A percentile compares a stretch with the other conserved stretches of the same genome.
Conservation (phyloP, 2,888 invertebrate genomes). For the Dolichomitus sp. region DNA sequence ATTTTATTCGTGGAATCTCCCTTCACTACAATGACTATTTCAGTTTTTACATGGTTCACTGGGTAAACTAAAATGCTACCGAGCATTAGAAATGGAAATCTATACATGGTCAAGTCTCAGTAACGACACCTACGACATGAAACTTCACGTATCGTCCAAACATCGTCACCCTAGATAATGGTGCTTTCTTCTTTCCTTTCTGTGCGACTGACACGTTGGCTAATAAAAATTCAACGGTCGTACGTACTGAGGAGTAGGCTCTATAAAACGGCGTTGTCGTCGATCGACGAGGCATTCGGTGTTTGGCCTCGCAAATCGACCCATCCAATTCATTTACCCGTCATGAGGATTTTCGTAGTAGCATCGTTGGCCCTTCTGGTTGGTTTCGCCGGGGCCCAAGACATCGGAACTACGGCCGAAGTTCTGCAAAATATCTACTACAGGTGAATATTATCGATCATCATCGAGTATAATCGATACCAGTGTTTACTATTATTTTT, state of each 20-base stretch:
- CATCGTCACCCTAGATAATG: constrained; percentile 81
- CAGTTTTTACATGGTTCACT: not conserved
- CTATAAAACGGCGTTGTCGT: constrained; percentile 84
- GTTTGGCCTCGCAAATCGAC: constrained; percentile 82
- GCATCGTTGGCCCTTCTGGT: constrained; percentile 77
- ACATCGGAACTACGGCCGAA: constrained; percentile 79
- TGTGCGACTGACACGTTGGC: constrained; percentile 77
- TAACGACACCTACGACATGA: constrained; percentile 59
- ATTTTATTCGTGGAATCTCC: not conserved
- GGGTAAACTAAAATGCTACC: not conserved
- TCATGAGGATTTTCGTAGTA: constrained; percentile 80
- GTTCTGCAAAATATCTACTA: constrained; percentile 81
- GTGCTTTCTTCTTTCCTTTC: constrained; percentile 83
- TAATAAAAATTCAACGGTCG: constrained; percentile 82
- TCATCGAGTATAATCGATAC: constrained; percentile 5
- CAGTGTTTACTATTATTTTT: not conserved
- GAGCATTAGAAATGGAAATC: constrained; percentile 46
- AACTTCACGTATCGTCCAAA: constrained; percentile 68
- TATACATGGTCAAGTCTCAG: constrained; percentile 30
- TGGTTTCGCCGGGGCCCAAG: constrained; percentile 74
- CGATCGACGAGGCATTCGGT: constrained; percentile 83
- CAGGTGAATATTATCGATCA: constrained; percentile 74
- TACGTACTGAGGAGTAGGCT: constrained; percentile 77
- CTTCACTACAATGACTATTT: not conserved
- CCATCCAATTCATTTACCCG: constrained; percentile 70